These are phyloP conservation scores for Myotis yumanensis DNA, from an alignment of 2,113 vertebrate genomes.

Conservation along the genomic window DNA sequence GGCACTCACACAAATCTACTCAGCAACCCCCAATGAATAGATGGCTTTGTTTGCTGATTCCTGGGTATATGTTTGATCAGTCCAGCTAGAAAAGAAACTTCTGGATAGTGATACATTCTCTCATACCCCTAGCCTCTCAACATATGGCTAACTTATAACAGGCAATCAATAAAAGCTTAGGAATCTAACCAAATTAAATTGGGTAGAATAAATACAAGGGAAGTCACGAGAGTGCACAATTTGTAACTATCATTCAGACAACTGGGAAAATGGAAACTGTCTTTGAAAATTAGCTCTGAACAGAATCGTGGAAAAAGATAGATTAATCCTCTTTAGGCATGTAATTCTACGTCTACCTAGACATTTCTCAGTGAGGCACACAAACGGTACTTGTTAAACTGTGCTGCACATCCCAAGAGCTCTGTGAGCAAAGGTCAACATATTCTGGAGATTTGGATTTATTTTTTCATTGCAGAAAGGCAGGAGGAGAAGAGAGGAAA, in stretches of 20 bases:
- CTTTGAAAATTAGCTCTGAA: slow-evolving; percentile 59
- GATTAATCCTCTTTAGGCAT: slow-evolving; percentile 15
- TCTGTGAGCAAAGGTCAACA: slow-evolving; percentile 42
- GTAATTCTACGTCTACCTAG: slow-evolving; percentile 14
- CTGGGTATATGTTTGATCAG: neutral
- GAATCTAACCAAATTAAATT: slow-evolving; percentile 56
- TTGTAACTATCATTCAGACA: neutral
- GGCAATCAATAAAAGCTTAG: slow-evolving; percentile 50
- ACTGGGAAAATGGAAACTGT: slow-evolving; percentile 39
- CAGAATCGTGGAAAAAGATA: slow-evolving; percentile 28
- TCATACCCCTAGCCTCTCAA: neutral
- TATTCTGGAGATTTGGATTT: neutral
- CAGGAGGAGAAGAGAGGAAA: slow-evolving; percentile 33
- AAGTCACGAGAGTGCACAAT: neutral
- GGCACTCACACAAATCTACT: neutral
- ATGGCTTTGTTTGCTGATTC: neutral
- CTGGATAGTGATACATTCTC: slow-evolving; percentile 7
- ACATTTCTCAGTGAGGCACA: slow-evolving; percentile 3
- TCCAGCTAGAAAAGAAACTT: slow-evolving; percentile 41
- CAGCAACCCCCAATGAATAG: slow-evolving; percentile 1
- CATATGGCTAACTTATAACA: slow-evolving; percentile 28
- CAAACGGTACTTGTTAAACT: neutral
- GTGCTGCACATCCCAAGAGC: neutral
- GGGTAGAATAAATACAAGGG: slow-evolving; percentile 55
- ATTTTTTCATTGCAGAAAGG: neutral